Base-by-base conservation (phyloP, 2,797 vertebrate species). In the Chloroceryle amazona region DNA sequence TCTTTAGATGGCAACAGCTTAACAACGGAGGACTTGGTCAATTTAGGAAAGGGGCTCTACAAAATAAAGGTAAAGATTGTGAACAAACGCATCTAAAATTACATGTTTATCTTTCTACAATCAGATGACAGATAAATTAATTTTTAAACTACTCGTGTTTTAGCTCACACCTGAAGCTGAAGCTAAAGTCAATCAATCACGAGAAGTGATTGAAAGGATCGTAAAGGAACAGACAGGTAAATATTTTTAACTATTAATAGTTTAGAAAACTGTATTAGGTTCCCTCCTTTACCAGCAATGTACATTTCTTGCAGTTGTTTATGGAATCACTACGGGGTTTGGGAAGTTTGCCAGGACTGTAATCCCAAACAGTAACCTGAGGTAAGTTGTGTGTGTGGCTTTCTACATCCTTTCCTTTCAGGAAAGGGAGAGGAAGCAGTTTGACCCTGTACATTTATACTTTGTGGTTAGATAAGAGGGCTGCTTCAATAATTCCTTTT, bases 261-360 rank as follows among this genome's bases (percentile, higher is more conserved):
- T 63, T 88, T 44, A 52, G 55, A 73, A 76, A 44, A 54, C 17
- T 47, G 60, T 6, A 29, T 29, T 1, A 6, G 6, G 13, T 76
- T 41, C n/a, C 62, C 47, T 84, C 31, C 76, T 82, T 84, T 85
- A 76, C 58, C 57, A 94, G 51, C 26, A 49, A 13, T 35, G 16
- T 83, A 14, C 6, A 0, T 91, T 95, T 87, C 70, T 97, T 98
- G 83, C 96, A 99, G 99, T 99, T 90, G 99, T 99, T 86, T 99
- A 99, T 41, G 99, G 99, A 96, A 99, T 99, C 96, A 99, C 99
- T 37, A 99, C 99, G 0, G 99, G 99, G 25, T 99, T 99, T 98
- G 99, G 99, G 29, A 99, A 99, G 96, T 99, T 99, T 98, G 99
- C 99, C 76, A 98, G 99, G 78, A 99, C 99, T 13, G 98, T 99